Evolutionary conservation across 2,797 vertebrate genomes (phyloP).

Genomic region (Dipus sagitta): DNA sequence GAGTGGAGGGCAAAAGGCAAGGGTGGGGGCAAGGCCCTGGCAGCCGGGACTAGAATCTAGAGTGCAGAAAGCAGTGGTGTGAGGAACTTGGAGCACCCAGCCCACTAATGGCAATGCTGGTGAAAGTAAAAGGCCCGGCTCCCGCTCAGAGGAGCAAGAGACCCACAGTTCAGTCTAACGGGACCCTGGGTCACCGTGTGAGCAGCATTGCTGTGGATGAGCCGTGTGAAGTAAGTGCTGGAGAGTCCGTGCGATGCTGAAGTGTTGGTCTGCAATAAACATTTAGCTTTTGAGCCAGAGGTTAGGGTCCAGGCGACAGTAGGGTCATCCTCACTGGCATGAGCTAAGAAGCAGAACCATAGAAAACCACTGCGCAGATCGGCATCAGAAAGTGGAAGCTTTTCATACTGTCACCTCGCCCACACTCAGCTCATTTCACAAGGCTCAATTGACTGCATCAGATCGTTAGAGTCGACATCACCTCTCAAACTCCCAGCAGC

Average conservation of each 20-base stretch:
- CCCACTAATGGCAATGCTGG: background rate
- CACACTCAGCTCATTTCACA: background rate
- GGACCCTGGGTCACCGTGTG: background rate
- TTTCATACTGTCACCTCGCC: background rate
- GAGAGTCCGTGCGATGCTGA: background rate
- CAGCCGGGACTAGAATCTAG: background rate
- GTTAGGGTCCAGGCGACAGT: background rate
- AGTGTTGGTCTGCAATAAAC: background rate
- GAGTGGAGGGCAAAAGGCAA: slow-evolving; percentile 13
- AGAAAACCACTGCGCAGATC: background rate
- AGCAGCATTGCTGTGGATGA: background rate
- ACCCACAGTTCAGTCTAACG: background rate
- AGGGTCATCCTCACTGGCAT: background rate
- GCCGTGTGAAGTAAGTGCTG: background rate
- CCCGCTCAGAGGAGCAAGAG: background rate
- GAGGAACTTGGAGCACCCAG: background rate
- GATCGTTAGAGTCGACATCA: background rate
- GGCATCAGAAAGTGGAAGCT: background rate
- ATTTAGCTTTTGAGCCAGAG: background rate
- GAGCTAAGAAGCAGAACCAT: background rate
- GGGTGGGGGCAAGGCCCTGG: background rate
- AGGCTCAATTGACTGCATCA: background rate
- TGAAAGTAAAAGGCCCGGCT: background rate
- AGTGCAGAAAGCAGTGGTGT: background rate
- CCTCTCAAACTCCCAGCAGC: background rate